Evolutionary conservation across 2,888 invertebrate genomes (phyloP).

Genomic region (Dioctria rufipes): DNA sequence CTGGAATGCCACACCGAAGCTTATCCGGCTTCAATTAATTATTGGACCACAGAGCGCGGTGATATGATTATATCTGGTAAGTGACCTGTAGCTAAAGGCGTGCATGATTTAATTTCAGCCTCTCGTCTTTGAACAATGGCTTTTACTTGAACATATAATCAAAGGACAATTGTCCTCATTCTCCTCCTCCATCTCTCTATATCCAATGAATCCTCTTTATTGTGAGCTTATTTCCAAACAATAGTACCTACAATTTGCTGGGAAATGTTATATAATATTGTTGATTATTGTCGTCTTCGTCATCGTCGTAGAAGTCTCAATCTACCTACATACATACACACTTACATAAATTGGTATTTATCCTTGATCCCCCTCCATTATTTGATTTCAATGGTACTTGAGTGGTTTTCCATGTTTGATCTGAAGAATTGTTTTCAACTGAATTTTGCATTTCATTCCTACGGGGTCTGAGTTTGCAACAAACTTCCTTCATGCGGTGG

Average conservation of each 20-base stretch:
- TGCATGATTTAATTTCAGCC: conserved; percentile 35
- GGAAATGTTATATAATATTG: not conserved
- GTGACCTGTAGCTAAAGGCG: conserved; percentile 60
- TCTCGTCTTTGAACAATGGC: not conserved
- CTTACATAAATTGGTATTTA: no score
- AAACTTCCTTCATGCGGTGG: not conserved
- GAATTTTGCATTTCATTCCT: not conserved
- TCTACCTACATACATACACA: no score
- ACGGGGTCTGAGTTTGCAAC: not conserved
- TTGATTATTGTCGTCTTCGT: not conserved
- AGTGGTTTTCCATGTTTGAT: not conserved
- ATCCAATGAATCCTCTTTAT: conserved; percentile 1
- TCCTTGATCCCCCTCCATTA: no score
- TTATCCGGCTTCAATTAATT: conserved; percentile 93
- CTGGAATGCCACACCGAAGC: conserved; percentile 94
- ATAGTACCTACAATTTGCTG: not conserved
- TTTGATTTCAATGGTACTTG: not conserved
- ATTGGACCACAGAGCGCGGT: conserved; percentile 92
- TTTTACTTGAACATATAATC: conserved; percentile 1
- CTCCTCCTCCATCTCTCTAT: no score
- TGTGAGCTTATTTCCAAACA: not conserved
- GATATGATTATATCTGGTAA: conserved; percentile 95
- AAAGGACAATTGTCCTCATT: conserved; percentile 23
- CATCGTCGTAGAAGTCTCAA: no score
- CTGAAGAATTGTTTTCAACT: not conserved